These are phyloP conservation scores for Cyphomyrmex costatus DNA, from an alignment of 1,140 invertebrate genomes.

Conservation along the genomic window DNA sequence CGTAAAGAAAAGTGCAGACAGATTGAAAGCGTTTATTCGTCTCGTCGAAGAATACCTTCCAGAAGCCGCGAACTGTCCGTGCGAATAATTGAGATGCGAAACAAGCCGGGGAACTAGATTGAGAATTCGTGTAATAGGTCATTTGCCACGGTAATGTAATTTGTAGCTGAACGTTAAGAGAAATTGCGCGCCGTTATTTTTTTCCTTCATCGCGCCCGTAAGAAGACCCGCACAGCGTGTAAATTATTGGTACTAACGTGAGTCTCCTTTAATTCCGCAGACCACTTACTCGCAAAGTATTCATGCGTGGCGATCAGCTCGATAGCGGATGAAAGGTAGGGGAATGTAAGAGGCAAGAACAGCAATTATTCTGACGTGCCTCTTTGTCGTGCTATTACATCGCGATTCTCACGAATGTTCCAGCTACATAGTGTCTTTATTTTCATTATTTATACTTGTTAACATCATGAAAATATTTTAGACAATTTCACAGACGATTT, in stretches of 20 bases:
- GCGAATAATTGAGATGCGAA: slow-evolving; percentile 55
- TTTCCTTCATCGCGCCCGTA: not conserved
- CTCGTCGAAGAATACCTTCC: slow-evolving; percentile 25
- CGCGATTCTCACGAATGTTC: not conserved
- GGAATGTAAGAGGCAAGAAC: slow-evolving; percentile 35
- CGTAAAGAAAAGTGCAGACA: slow-evolving; percentile 45
- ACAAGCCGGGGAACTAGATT: slow-evolving; percentile 47
- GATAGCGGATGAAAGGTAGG: slow-evolving; percentile 47
- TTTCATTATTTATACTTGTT: not conserved
- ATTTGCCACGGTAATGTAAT: slow-evolving; percentile 59
- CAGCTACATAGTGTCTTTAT: not conserved
- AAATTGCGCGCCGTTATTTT: slow-evolving; percentile 15
- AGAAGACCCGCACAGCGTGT: slow-evolving; percentile 26
- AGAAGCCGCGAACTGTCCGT: slow-evolving; percentile 53
- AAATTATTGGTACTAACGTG: slow-evolving; percentile 55
- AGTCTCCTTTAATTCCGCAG: slow-evolving; percentile 57
- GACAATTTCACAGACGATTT: not conserved
- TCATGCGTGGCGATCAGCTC: slow-evolving; percentile 27
- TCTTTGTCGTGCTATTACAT: slow-evolving; percentile 38
- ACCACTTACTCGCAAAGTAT: slow-evolving; percentile 48
- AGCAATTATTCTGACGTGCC: slow-evolving; percentile 45
- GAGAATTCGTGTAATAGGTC: slow-evolving; percentile 58
- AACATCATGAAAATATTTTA: not conserved
- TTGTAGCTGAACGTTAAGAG: slow-evolving; percentile 44
- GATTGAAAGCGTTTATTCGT: slow-evolving; percentile 51